Evolutionary conservation across 2,888 invertebrate species (phyloP), one percentile per base, ranked within the genome.

Genomic region (Lithophane socia): DNA sequence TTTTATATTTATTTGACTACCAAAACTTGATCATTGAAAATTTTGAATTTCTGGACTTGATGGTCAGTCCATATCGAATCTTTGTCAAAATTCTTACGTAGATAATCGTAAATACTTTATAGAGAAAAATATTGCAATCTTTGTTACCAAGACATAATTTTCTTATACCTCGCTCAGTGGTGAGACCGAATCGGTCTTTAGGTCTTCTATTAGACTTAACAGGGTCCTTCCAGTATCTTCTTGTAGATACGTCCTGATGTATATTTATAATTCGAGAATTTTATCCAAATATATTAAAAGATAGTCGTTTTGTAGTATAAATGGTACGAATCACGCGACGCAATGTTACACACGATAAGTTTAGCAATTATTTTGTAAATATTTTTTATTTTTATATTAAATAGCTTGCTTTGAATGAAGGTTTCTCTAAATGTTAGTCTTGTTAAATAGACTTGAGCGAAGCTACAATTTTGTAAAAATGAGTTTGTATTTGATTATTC

Each of bases 201-300:
- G 91, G 91, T 93, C 92, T 92, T 90, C 83, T 92, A 77, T 37
- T 70, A 92, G 92, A 93, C 91, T 92, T 90, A 93, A 94, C 95
- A 95, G 95, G 94, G 95, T 96, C 95, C 93, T 95, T 95, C 94
- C 94, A 95, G 93, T 93, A 93, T 93, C 92, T 90, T 86, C 91
- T 93, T 77, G 42, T 80, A 82, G 88, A 87, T 88, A 86, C 83
- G 69, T 73, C 76, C 82, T 82, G 75, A 86, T 89, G 87, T 90
- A 88, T 87, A 89, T 87, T 83, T 84, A 85, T 85, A 88, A 91
- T 91, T 92, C 90, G 87, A 93, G 90, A 94, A 91, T 89, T 92
- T 90, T 95, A 94, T 95, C 95, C 95, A 95, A 95, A 95, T 94
- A 95, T 93, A 93, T 91, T 91, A 92, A 91, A 87, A 87, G 83